Evolutionary conservation across 2,888 invertebrate species (phyloP).

Genomic region (Agrochola lychnidis): DNA sequence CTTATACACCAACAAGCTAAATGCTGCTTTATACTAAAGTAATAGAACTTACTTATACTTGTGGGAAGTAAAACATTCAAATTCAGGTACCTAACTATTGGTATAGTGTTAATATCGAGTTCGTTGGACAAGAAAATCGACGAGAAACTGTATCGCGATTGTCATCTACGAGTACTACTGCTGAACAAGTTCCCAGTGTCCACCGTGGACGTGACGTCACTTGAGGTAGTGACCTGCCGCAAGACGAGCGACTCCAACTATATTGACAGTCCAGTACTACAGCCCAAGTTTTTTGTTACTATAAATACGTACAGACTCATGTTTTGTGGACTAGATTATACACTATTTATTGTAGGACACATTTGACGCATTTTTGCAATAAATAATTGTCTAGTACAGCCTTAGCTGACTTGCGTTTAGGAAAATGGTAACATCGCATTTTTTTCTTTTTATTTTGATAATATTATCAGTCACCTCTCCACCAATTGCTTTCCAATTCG

Average conservation of each 20-base stretch:
- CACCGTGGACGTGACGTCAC: neutral
- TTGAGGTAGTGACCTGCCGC: neutral
- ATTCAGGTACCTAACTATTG: neutral
- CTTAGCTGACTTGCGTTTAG: neutral
- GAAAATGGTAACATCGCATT: neutral
- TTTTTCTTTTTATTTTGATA: neutral
- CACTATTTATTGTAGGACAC: too few species aligned
- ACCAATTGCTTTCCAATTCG: constrained; percentile 34
- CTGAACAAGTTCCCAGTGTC: neutral
- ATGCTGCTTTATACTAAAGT: neutral
- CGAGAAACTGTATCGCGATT: neutral
- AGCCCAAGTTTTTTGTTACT: neutral
- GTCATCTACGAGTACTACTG: neutral
- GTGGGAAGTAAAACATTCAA: neutral
- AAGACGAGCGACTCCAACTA: neutral
- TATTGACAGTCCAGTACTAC: neutral
- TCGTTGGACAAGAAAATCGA: neutral
- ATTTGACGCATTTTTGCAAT: neutral
- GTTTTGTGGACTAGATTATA: neutral
- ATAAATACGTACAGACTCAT: neutral
- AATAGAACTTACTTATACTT: constrained; percentile 5
- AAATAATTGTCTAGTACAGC: neutral
- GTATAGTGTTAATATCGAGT: neutral
- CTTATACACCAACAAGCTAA: constrained; percentile 11
- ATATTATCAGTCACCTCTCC: constrained; percentile 5